Base-by-base conservation (phyloP, 1,140 invertebrate genomes). In the Notospermus geniculatus region DNA sequence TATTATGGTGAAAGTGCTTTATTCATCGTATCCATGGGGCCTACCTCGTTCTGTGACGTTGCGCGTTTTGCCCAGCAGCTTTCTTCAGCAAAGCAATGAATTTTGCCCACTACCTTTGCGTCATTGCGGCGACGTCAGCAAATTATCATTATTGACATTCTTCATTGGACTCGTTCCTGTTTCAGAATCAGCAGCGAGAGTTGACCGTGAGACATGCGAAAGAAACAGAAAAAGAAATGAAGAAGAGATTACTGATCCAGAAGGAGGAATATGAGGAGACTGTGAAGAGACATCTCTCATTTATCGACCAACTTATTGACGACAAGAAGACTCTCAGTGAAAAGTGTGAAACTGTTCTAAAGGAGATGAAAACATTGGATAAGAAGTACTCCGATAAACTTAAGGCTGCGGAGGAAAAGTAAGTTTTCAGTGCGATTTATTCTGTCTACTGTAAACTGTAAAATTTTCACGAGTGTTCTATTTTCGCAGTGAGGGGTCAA, bases 281-380 rank as follows among this genome's bases (percentile, higher is more conserved):
- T 7, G 78, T 82, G 27, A 79, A 80, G 64, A 65, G 79, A 60
- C 80, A 82, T 67, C 62, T 82, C n/a, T 71, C 70, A 32, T 82
- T 82, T 63, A 81, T 82, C 64, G 80, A 82, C 69, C 79, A 82
- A 79, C 63, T 82, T 54, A 82, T 82, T 60, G 78, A 81, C 70
- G 80, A 82, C 66, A 82, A 82, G 61, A 82, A 82, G 57, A 64
- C 32, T n/a, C 62, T 82, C 43, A 73, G 72, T 64, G 79, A 80
- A 58, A 79, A 75, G 71, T 82, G 79, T 74, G 79, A 82, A 66
- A 66, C 72, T 55, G 57, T 81, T 25, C 76, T 81, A 17, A 78
- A 72, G 50, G 78, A 82, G 57, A 57, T 81, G 59, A 81, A 81
- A 64, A 71, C 67, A 22, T 62, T 80, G 0, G 77, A 79, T 60